Evolutionary conservation across 1,140 invertebrate genomes (phyloP), one percentile per base, ranked within the genome.

Genomic region (Leptinotarsa undecemlineata): DNA sequence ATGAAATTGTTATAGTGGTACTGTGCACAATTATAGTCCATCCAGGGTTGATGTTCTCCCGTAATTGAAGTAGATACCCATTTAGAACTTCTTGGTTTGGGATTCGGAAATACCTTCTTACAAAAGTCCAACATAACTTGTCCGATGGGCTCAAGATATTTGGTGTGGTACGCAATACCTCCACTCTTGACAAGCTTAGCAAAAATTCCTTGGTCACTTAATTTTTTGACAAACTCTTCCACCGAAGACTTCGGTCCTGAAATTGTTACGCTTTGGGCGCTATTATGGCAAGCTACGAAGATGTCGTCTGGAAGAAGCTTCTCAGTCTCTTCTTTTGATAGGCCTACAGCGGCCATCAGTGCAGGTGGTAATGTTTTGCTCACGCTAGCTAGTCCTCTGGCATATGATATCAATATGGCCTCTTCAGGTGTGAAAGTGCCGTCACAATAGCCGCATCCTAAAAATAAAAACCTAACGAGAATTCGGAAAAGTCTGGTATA

Each of bases 1-100:
- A 96, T 84, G 8, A 97, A 86, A 84, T 98, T 98, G 83, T 98
- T 96, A 0, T 94, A 95, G 80, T 96, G 94, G 83, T 98, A 98
- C 78, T 95, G 93, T 3, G 96, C 91, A 0, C 94, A 96, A 1
- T 91, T 95, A 3, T 89, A 82, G 73, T 90, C 87, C 2, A 91
- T 90, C 4, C 89, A 83, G 0, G 33, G 33, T 33, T 33, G 90
- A 82, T 13, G 89, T 86, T 17, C 90, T 88, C 95, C 95, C 97
- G 23, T 86, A 17, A 96, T 90, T 1, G 95, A 97, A 0, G 94
- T 92, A 77, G 94, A 95, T 1, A 98, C 84, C 96, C 96, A 98
- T 72, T 91, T 91, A 0, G 85, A 81, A 14, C 92, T 92, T 48
- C 96, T 89, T 14, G 84, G 78, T 82, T 92, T 93, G 0, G 93